These are phyloP conservation scores for Cassiopea andromeda DNA, from an alignment of 30 jellyfish, hydroid and myxozoan genomes.

Conservation along the genomic window DNA sequence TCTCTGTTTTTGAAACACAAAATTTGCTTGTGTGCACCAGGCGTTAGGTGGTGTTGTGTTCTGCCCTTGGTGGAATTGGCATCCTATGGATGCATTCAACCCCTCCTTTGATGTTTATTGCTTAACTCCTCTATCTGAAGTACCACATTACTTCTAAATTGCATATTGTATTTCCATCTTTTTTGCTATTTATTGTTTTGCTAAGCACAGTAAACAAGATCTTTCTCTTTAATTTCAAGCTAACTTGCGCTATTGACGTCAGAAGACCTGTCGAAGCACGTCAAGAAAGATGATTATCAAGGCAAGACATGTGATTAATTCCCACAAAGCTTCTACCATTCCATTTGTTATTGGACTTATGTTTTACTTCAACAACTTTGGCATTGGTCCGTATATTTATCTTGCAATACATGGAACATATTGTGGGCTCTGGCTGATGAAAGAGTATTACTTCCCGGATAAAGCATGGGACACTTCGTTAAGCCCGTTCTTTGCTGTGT, in stretches of 20 bases:
- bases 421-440: constrained; percentile 71
- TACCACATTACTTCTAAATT: no score
- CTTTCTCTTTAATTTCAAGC: not conserved
- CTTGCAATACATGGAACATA: constrained; percentile 84
- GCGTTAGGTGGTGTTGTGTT: no score
- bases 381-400: constrained; percentile 68
- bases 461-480: constrained; percentile 34
- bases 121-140: no score
- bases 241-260: not conserved
- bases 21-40: no score
- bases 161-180: no score
- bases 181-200: not conserved
- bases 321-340: constrained; percentile 72
- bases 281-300: constrained; percentile 30
- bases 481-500: not conserved
- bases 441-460: constrained; percentile 78
- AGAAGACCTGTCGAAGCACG: not conserved
- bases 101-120: no score
- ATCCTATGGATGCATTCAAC: no score
- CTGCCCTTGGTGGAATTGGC: no score
- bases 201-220: not conserved
- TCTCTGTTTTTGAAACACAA: no score
- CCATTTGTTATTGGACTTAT: constrained; percentile 48
- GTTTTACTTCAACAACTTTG: constrained; percentile 50
- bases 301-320: constrained; percentile 48